phyloP scores from a whole-genome alignment of 2,113 vertebrate genomes.

The Sturnira hondurensis region DNA sequence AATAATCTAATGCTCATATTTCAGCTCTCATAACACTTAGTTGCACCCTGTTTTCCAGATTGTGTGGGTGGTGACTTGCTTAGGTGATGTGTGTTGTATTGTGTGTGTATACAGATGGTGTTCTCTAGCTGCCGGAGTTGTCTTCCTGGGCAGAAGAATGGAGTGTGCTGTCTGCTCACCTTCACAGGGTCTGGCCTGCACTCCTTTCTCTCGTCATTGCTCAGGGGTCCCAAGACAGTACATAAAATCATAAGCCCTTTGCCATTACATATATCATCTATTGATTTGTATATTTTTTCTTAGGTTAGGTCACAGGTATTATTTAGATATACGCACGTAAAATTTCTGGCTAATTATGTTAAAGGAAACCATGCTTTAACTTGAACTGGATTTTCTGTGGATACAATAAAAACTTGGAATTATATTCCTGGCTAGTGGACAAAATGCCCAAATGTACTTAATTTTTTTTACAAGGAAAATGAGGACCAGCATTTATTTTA shows the following conservation, averaged over 20 bases:
- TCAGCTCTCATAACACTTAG: neutral
- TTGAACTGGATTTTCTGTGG: constrained; percentile 52
- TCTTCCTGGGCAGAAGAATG: neutral
- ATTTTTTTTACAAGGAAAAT: constrained; percentile 33
- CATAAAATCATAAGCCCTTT: neutral
- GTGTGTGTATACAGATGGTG: neutral
- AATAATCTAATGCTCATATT: neutral
- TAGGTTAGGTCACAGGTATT: constrained; percentile 19
- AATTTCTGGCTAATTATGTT: constrained; percentile 25
- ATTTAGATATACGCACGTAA: neutral
- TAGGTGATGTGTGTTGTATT: neutral
- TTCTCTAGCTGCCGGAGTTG: neutral
- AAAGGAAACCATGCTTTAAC: constrained; percentile 25
- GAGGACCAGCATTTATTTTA: neutral
- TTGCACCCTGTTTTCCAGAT: neutral
- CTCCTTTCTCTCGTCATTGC: neutral
- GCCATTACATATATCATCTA: neutral
- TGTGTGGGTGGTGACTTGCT: neutral
- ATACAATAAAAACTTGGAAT: constrained; percentile 2
- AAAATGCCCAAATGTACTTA: neutral
- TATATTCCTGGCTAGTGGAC: neutral
- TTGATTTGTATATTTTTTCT: constrained; percentile 29
- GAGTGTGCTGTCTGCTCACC: neutral
- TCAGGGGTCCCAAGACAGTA: neutral
- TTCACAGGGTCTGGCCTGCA: neutral